phyloP scores from a whole-genome alignment of 2,888 invertebrate genomes.

The Seira musarum region DNA sequence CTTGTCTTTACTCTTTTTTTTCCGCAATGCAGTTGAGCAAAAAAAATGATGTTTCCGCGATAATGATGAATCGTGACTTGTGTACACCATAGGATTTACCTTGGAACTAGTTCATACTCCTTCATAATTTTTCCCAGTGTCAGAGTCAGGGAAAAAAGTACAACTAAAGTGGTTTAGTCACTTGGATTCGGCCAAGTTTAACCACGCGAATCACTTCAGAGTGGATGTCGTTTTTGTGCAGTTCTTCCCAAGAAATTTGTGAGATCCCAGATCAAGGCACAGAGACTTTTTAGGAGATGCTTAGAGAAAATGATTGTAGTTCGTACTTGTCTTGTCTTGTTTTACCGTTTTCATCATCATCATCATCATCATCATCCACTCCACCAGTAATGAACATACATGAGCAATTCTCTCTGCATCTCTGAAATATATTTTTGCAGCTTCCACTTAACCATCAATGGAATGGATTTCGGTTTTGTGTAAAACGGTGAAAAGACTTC shows the following conservation, averaged over 20 bases:
- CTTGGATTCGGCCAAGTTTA: neutral
- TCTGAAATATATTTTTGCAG: neutral
- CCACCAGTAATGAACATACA: neutral
- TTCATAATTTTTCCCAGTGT: constrained; percentile 19
- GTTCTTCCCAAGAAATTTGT: constrained; percentile 20
- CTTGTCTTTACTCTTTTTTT: neutral
- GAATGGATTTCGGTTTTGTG: neutral
- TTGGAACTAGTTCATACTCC: constrained; percentile 42
- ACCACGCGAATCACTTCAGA: neutral
- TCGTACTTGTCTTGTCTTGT: neutral
- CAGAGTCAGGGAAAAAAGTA: neutral
- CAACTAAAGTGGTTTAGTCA: no score
- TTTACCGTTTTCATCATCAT: constrained; percentile 7
- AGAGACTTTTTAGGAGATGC: constrained; percentile 52
- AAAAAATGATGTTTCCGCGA: constrained; percentile 15
- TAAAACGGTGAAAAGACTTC: constrained; percentile 19
- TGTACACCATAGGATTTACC: constrained; percentile 33
- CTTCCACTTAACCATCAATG: constrained; percentile 10
- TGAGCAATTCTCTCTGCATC: neutral
- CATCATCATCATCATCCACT: neutral
- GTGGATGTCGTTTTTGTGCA: constrained; percentile 1
- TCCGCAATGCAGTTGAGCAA: constrained; percentile 40
- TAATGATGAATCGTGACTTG: constrained; percentile 39
- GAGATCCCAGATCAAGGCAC: constrained; percentile 45
- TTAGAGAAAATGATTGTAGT: constrained; percentile 11